phyloP scores from a whole-genome alignment of 2,113 vertebrate species.

The Brachyistius frenatus region DNA sequence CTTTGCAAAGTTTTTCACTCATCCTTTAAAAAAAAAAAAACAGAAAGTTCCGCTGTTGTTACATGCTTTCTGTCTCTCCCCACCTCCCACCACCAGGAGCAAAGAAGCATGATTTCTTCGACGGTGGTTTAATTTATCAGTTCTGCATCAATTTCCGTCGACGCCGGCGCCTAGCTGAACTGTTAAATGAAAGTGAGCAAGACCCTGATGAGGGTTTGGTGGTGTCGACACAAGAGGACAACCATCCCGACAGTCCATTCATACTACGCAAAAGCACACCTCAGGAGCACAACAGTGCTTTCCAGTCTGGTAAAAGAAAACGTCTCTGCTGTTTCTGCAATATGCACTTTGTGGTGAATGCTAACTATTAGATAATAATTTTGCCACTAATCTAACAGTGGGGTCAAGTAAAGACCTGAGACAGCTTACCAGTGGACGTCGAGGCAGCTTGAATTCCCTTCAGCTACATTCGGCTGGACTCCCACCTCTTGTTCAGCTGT shows the following conservation, averaged over 20 bases:
- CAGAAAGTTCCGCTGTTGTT: neutral
- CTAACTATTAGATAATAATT: neutral
- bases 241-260: conserved; percentile 82
- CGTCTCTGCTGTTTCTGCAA: neutral
- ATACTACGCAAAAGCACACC: conserved; percentile 81
- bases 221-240: conserved; percentile 72
- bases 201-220: conserved; percentile 36
- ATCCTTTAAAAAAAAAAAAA: too few relatives aligned
- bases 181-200: conserved; percentile 81
- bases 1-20: neutral
- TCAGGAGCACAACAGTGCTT: conserved; percentile 77
- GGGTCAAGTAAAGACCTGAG: conserved; percentile 82
- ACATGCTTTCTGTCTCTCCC: conserved; percentile 6
- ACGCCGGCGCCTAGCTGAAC: conserved; percentile 83
- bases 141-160: conserved; percentile 90
- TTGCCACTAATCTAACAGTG: conserved; percentile 61
- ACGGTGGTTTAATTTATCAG: conserved; percentile 88
- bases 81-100: conserved; percentile 75
- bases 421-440: conserved; percentile 70
- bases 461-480: conserved; percentile 74
- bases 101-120: conserved; percentile 87
- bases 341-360: neutral
- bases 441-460: conserved; percentile 82
- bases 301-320: conserved; percentile 83
- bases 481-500: conserved; percentile 63